These are phyloP conservation scores for Tonatia bakeri DNA, from an alignment of 2,113 vertebrate genomes.

Conservation along the genomic window DNA sequence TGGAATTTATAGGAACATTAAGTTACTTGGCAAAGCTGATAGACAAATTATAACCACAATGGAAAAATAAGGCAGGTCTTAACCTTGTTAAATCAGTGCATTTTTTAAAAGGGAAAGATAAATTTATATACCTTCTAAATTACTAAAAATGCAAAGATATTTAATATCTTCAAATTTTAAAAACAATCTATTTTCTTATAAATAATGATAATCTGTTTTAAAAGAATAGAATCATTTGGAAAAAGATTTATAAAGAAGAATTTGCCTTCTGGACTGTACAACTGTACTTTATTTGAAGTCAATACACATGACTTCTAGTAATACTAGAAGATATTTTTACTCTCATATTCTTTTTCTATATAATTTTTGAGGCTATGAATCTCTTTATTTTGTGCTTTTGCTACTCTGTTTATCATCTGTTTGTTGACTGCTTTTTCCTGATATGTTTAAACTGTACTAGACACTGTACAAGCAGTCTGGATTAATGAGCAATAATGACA, in stretches of 20 bases:
- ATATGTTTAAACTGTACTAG: background rate
- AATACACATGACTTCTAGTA: background rate
- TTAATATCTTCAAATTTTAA: background rate
- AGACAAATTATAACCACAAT: slow-evolving; percentile 11
- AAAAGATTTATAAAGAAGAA: background rate
- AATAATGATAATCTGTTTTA: background rate
- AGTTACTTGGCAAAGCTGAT: slow-evolving; percentile 6
- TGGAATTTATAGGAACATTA: slow-evolving; percentile 13
- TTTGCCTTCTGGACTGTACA: background rate
- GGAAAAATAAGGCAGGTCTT: background rate
- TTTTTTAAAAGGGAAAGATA: slow-evolving; percentile 1
- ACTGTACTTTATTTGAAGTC: background rate
- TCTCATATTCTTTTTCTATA: background rate
- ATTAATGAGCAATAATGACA: background rate
- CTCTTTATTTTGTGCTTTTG: background rate
- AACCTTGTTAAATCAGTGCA: background rate
- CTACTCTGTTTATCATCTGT: background rate
- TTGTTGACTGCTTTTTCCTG: background rate
- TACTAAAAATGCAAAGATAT: slow-evolving; percentile 6
- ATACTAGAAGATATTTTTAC: background rate
- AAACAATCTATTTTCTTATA: background rate
- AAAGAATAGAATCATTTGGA: background rate
- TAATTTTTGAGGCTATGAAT: background rate
- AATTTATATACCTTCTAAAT: background rate
- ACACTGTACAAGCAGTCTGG: background rate